Base-by-base conservation (phyloP, 2,113 vertebrate genomes). In the Pomatostomus ruficeps region DNA sequence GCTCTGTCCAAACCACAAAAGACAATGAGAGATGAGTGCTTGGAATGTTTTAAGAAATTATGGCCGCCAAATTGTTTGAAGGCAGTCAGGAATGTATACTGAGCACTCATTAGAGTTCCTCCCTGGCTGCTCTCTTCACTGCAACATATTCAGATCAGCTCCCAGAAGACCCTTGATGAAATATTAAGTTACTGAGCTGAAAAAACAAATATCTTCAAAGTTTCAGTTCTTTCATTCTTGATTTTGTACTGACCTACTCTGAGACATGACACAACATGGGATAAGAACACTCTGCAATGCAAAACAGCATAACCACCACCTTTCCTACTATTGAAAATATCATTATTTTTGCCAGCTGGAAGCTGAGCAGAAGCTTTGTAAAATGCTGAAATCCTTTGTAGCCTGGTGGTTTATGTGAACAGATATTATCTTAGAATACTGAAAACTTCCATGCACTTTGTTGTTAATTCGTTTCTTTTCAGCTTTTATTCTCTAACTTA, bases 141-240 rank as follows among this genome's bases (percentile, higher is more conserved):
- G 89, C 90, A 96, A 52, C 71, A 38, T 75, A 93, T 93, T 94
- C 92, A 87, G 85, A 95, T 89, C 76, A 94, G 80, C 45, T 95
- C 93, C 86, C 95, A 93, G 33, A 91, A 88, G 96, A 73, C 82
- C 42, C 92, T 55, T 78, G 85, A 91, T 85, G 95, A 93, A 96
- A 96, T 95, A 96, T 80, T 93, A 93, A 95, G 88, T 96, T 95
- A 97, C 93, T 79, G 85, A 92, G 85, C 80, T 94, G 95, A 93
- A 95, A 97, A 97, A 96, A 93, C 88, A 96, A 96, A 84, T 80
- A 93, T 94, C 95, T 97, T 96, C 88, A 96, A 96, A 94, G 91
- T 92, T 96, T 78, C 40, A 59, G 84, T 96, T 95, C 93, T 94
- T 96, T 96, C 95, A 93, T 96, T 97, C 94, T 94, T 94, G 82